phyloP scores from a whole-genome alignment of 92 coral and sea anemone genomes.

The Epizoanthus rinbou region DNA sequence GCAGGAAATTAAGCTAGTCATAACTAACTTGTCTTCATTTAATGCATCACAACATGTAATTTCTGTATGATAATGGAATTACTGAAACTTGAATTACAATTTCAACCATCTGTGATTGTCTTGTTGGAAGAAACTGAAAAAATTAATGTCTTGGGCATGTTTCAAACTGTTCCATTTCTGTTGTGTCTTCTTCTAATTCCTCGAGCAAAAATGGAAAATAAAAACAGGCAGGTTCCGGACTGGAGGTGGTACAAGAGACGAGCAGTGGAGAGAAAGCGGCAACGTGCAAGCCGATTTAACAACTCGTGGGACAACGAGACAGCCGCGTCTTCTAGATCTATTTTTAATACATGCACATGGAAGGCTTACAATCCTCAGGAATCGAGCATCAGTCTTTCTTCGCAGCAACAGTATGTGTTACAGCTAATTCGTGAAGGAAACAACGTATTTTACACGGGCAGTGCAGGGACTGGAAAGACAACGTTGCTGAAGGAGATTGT shows the following conservation, averaged over 20 bases:
- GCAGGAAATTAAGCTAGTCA: too few relatives aligned
- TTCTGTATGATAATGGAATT: too few relatives aligned
- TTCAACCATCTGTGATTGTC: too few relatives aligned
- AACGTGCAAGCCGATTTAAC: not conserved
- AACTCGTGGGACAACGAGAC: too few relatives aligned
- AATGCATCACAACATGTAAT: too few relatives aligned
- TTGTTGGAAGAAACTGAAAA: too few relatives aligned
- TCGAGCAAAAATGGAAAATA: not conserved
- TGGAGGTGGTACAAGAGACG: slow-evolving; percentile 19
- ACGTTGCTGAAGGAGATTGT: slow-evolving; percentile 59
- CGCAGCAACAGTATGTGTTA: slow-evolving; percentile 58
- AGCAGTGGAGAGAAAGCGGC: slow-evolving; percentile 3
- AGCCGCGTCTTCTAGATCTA: not conserved
- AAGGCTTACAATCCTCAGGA: slow-evolving; percentile 40
- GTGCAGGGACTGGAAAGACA: slow-evolving; percentile 70
- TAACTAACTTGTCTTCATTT: too few relatives aligned
- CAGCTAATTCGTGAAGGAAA: slow-evolving; percentile 60
- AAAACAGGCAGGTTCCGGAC: not conserved
- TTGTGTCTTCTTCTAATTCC: not conserved
- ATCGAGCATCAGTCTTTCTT: slow-evolving; percentile 44
- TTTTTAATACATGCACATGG: slow-evolving; percentile 25
- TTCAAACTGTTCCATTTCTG: too few relatives aligned
- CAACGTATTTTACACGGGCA: slow-evolving; percentile 69
- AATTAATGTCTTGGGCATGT: too few relatives aligned
- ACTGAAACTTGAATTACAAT: too few relatives aligned